Evolutionary conservation across 2,888 invertebrate species (phyloP).

Genomic region (Nemotelus nigrinus): DNA sequence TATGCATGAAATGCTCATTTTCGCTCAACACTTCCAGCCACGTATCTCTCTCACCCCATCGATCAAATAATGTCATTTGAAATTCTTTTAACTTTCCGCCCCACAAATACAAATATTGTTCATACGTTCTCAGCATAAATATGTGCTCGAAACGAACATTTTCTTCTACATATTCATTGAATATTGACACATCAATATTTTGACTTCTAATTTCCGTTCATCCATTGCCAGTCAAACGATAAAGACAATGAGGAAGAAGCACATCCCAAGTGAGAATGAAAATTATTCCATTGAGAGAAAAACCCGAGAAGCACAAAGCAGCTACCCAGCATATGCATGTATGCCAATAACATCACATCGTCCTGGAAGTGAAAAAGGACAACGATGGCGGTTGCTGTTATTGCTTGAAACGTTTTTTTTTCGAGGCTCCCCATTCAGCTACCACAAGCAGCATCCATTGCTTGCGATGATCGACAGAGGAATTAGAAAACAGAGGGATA

Average conservation of each 20-base stretch:
- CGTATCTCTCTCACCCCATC: background rate
- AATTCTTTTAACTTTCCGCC: background rate
- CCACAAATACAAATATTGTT: constrained; percentile 33
- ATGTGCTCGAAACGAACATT: constrained; percentile 16
- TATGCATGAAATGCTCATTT: too few species aligned
- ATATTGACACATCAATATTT: constrained; percentile 49
- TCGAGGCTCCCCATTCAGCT: constrained; percentile 6
- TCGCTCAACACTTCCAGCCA: too few species aligned
- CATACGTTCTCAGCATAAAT: constrained; percentile 41
- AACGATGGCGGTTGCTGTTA: constrained; percentile 1
- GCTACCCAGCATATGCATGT: too few species aligned
- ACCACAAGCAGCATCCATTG: background rate
- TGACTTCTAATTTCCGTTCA: constrained; percentile 47
- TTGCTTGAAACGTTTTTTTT: background rate
- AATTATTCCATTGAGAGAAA: background rate
- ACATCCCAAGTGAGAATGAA: background rate
- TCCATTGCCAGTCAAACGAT: too few species aligned
- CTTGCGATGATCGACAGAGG: background rate
- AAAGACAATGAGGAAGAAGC: too few species aligned
- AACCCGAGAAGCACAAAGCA: too few species aligned
- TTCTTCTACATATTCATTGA: constrained; percentile 24
- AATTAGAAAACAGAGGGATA: background rate
- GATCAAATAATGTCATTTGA: background rate
- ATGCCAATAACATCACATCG: too few species aligned
- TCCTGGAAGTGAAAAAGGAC: background rate